Conservation (phyloP, 2,113 vertebrate genomes). For the Vidua chalybeata region DNA sequence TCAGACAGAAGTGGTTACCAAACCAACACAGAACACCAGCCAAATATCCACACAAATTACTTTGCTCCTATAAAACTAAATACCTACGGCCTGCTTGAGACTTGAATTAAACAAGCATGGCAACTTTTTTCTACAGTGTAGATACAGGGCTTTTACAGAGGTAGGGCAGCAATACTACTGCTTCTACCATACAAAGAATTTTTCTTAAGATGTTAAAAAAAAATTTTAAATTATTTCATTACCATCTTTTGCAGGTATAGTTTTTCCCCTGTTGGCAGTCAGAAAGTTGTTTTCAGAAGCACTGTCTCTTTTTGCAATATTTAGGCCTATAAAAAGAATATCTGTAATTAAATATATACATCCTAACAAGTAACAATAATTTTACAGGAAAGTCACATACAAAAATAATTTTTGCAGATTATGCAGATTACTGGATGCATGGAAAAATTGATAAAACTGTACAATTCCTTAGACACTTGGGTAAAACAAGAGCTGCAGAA, state of each 20-base stretch:
- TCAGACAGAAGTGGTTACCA: background rate
- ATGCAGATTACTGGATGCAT: background rate
- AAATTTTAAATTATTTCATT: background rate
- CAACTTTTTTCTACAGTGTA: background rate
- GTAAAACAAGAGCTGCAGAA: background rate
- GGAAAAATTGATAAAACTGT: background rate
- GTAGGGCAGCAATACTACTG: background rate
- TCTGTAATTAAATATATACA: background rate
- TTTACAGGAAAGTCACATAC: background rate
- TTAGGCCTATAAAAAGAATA: constrained; percentile 66
- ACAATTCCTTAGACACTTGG: background rate
- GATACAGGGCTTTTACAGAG: background rate
- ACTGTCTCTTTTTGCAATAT: constrained; percentile 63
- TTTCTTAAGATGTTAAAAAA: background rate
- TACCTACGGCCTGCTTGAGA: background rate
- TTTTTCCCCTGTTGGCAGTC: constrained; percentile 53
- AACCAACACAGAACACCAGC: background rate
- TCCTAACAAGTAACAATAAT: background rate
- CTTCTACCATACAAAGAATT: background rate
- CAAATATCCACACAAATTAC: background rate
- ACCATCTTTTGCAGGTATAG: constrained; percentile 69
- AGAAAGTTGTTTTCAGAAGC: constrained; percentile 51
- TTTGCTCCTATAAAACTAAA: background rate
- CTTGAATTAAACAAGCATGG: background rate
- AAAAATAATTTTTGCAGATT: background rate